Base-by-base conservation (phyloP, 2,797 vertebrate species). In the Zenarchopterus dispar region DNA sequence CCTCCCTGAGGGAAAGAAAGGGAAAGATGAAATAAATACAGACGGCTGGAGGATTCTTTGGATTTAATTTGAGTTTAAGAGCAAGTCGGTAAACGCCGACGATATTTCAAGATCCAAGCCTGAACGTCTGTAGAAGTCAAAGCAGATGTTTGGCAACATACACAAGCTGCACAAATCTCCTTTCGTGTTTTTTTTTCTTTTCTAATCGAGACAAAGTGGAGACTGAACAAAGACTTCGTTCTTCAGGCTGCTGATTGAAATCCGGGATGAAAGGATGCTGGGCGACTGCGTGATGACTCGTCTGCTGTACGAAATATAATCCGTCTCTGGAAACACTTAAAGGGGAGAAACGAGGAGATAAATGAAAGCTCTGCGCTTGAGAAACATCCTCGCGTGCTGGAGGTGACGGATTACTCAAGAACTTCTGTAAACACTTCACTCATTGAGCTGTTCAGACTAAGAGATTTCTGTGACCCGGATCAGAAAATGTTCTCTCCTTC, bases 1-100 rank as follows among this genome's bases (percentile, higher is more conserved):
- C 96, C 96, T 15, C 96, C 96, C 96, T 97, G 52, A 23, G 19
- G 63, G 47, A 52, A 1, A 24, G 21, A 62, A 18, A 26, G 19
- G 31, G 10, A 16, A 19, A 17, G n/a, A 18, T 2, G 19, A 26
- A 1, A 39, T 46, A 17, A 68, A 22, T 45, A 59, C 64, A 11
- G 21, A 46, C 9, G n/a, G n/a, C n/a, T n/a, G n/a, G 33, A 13
- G 28, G 33, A 36, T 36, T 36, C 9, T 4, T 36, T n/a, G 46
- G 13, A 26, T 49, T 46, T 62, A 6, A 49, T 49, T 24, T 7
- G 13, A 42, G 33, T 36, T 36, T 42, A 22, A 33, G 24, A 36
- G 13, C 26, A 39, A 49, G 19, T 24, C 18, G 16, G 6, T 3
- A 51, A 50, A 56, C 31, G 33, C 22, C 24, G 8, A 19, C 10